Conservation (phyloP, 2,113 vertebrate species). For the Silurus asotus region DNA sequence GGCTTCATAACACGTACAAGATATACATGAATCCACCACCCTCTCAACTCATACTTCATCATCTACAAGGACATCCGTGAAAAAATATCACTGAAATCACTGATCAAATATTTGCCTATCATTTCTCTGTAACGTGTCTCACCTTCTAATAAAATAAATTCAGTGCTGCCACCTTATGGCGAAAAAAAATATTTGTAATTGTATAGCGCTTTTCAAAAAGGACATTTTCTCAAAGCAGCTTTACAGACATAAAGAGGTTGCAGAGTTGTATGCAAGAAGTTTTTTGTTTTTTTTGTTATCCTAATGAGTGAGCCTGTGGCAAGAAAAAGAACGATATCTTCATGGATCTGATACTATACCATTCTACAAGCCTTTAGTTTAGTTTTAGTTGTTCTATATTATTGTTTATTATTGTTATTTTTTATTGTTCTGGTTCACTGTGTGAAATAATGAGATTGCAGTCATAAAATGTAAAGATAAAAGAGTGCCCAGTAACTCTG, state of each 20-base stretch:
- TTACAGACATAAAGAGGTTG: too few relatives aligned
- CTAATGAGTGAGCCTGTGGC: too few relatives aligned
- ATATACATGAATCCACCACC: too few relatives aligned
- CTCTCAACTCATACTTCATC: background rate
- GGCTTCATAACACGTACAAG: background rate
- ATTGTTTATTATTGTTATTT: background rate
- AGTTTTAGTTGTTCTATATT: background rate
- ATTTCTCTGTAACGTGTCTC: background rate
- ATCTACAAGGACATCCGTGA: background rate
- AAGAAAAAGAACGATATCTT: too few relatives aligned
- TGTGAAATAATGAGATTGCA: background rate
- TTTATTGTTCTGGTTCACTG: background rate
- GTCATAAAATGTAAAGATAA: background rate
- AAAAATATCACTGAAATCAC: background rate
- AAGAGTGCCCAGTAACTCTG: background rate
- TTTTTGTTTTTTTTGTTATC: too few relatives aligned
- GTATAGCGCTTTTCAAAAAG: too few relatives aligned
- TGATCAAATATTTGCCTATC: background rate
- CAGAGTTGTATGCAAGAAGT: too few relatives aligned
- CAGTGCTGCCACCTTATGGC: conserved; percentile 49
- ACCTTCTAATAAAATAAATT: conserved; percentile 2
- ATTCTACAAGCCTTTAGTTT: background rate
- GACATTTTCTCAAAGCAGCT: too few relatives aligned
- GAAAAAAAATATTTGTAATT: background rate
- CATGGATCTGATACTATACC: background rate